Evolutionary conservation across 30 jellyfish, hydroid and myxozoan genomes (phyloP), one percentile per base, ranked within the genome.

Genomic region (Hydractinia echinata): DNA sequence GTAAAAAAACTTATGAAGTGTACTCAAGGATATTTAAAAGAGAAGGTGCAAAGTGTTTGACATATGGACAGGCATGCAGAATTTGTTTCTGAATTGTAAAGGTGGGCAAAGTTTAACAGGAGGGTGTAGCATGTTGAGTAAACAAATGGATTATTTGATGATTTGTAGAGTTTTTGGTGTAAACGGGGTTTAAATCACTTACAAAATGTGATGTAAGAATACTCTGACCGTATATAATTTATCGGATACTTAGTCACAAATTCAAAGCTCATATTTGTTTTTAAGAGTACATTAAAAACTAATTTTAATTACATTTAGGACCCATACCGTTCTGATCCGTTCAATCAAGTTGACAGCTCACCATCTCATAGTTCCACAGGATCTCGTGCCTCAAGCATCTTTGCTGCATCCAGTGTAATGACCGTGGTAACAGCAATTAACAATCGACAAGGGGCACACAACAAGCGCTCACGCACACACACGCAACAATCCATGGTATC

Each of bases 321-420:
- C 11, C 53, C 61, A 4, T 66, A 54, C 53, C 21, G 53, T 7
- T 79, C 19, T 4, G 85, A 77, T 77, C 85, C 85, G 13, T 77
- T 77, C 3, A 66, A 55, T 54, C 79, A 44, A 30, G 58, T 77
- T 8, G 58, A 19, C 13, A 48, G 54, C 11, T 19, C 48, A 3
- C 79, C 76, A 5, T 55, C 79, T 5, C 80, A 15, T 20, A 77
- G 85, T 54, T 77, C 85, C 6, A 39, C 21, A 13, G 52, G 79
- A 10, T 77, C 85, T 4, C 48, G 61, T 14, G 85, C 85, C 18
- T 77, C 85, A 77, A 20, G 66, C 48, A 55, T 51, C 18, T 77
- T 77, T 30, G 85, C 79, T 77, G 85, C 85, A 77, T 77, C 85
- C 6, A 53, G 79, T 54, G 85, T 77, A 19, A 53, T 77, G 85